phyloP scores from a whole-genome alignment of 2,888 invertebrate genomes.

The Conchocele bisecta region DNA sequence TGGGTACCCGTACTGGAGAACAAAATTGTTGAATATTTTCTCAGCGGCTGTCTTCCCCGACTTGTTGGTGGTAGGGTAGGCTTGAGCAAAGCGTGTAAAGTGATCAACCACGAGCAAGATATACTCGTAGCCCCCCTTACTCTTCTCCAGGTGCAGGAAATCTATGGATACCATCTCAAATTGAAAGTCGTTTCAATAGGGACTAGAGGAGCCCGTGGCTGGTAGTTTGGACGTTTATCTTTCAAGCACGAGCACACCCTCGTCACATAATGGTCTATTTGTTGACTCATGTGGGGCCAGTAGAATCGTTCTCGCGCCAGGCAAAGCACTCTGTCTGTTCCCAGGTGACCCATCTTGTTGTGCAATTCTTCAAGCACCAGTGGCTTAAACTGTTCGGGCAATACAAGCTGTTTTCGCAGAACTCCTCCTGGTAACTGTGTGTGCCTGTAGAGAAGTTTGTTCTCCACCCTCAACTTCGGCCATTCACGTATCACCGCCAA shows the following conservation, averaged over 20 bases:
- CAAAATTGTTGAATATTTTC: constrained; percentile 27
- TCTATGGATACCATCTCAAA: constrained; percentile 26
- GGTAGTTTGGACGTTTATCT: constrained; percentile 4
- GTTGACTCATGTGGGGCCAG: constrained; percentile 31
- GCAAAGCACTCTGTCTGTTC: constrained; percentile 16
- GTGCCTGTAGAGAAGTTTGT: not conserved
- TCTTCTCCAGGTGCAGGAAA: constrained; percentile 24
- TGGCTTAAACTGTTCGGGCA: constrained; percentile 20
- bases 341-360: constrained; percentile 23
- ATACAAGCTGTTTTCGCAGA: constrained; percentile 16
- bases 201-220: constrained; percentile 3
- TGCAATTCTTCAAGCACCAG: constrained; percentile 21
- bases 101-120: constrained; percentile 21
- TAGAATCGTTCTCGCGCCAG: constrained; percentile 27
- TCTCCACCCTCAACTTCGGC: constrained; percentile 13
- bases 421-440: not conserved
- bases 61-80: constrained; percentile 26
- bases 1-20: constrained; percentile 10
- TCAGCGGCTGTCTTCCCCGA: constrained; percentile 19
- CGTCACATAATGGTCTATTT: constrained; percentile 21
- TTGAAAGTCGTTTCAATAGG: constrained; percentile 16
- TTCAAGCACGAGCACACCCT: constrained; percentile 18
- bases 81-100: constrained; percentile 27
- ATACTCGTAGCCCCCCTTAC: constrained; percentile 21
- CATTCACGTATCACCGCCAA: constrained; percentile 13